Conservation (phyloP, 2,888 invertebrate species). For the Helleia helle region DNA sequence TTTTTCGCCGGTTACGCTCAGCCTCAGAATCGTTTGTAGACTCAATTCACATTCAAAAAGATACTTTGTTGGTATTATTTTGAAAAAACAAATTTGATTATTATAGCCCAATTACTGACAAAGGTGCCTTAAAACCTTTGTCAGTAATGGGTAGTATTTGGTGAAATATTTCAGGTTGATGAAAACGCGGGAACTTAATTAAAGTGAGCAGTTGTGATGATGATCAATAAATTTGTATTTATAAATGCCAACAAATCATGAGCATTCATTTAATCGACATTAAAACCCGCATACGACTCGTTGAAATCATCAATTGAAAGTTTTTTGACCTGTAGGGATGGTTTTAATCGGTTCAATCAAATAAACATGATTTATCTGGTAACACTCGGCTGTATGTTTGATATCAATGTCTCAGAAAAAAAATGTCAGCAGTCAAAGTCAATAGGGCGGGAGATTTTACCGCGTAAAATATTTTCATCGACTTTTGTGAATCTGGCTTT, state of each 20-base stretch:
- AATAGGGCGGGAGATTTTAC: constrained; percentile 1
- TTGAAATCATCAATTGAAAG: constrained; percentile 53
- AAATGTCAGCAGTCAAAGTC: constrained; percentile 11
- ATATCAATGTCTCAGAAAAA: constrained; percentile 17
- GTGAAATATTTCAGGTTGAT: too few species aligned
- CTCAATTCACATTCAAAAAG: too few species aligned
- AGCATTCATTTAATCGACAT: constrained; percentile 16
- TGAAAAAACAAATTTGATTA: too few species aligned
- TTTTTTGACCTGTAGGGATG: constrained; percentile 50
- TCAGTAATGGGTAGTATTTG: too few species aligned
- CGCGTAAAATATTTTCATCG: too few species aligned
- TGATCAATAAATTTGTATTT: neutral
- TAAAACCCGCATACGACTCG: constrained; percentile 52
- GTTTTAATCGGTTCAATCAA: constrained; percentile 41
- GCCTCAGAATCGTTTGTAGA: too few species aligned
- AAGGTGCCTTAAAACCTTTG: too few species aligned
- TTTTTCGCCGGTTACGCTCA: too few species aligned
- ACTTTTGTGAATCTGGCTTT: too few species aligned
- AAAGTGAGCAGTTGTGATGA: neutral
- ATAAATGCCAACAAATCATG: neutral
- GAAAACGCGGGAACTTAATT: too few species aligned
- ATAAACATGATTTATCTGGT: constrained; percentile 27
- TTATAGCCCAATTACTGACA: too few species aligned
- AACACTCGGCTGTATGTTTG: constrained; percentile 13
- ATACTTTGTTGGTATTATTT: too few species aligned